These are phyloP conservation scores for Cochlearius cochlearius DNA, from an alignment of 2,113 vertebrate genomes.

Conservation along the genomic window DNA sequence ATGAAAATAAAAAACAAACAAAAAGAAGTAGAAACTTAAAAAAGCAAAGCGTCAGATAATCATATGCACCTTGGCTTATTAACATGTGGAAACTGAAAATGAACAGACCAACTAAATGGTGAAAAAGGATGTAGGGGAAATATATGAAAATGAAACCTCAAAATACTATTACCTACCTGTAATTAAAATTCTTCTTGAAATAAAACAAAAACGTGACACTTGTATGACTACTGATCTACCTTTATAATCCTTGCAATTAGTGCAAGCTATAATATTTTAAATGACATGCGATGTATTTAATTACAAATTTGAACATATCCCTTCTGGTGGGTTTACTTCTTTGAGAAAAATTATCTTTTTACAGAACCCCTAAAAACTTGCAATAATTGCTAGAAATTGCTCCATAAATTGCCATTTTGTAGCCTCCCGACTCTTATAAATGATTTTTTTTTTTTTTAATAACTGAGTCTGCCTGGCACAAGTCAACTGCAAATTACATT, in stretches of 20 bases:
- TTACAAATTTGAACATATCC: background rate
- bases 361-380: conserved; percentile 10
- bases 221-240: conserved; percentile 40
- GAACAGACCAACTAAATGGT: conserved; percentile 69
- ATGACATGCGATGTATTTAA: background rate
- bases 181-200: conserved; percentile 76
- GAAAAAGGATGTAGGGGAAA: conserved; percentile 78
- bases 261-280: conserved; percentile 20
- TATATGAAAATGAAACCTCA: conserved; percentile 78
- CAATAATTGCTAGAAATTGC: conserved; percentile 45
- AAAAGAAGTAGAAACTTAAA: conserved; percentile 84
- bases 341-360: background rate
- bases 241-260: conserved; percentile 42
- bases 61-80: conserved; percentile 84
- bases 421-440: background rate
- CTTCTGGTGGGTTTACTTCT: background rate
- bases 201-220: conserved; percentile 64
- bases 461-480: conserved; percentile 36
- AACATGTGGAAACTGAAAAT: conserved; percentile 77
- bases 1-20: conserved; percentile 70
- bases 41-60: conserved; percentile 64
- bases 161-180: conserved; percentile 90
- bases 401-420: background rate
- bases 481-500: background rate
- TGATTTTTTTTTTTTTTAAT: background rate